Percentiles rank a stretch among this genome's conserved stretches.
Conservation (phyloP, 2,797 vertebrate species). For the Brachyrhaphis roseni region DNA sequence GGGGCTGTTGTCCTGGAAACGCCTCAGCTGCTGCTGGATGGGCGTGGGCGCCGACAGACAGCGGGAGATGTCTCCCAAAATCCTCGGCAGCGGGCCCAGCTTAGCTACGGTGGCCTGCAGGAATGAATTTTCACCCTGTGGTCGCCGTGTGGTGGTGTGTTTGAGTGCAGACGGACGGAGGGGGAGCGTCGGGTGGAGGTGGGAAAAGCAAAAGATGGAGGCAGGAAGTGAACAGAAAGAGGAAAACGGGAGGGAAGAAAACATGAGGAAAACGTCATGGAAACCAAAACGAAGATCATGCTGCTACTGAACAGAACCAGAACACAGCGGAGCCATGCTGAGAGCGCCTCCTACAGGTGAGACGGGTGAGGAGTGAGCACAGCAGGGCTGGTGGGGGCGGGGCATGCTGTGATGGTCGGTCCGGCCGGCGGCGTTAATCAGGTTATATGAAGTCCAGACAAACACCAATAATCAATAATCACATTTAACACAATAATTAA, state of each 20-base stretch:
- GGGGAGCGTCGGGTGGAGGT: conserved; percentile 87
- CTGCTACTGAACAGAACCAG: conserved; percentile 81
- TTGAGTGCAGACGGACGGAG: conserved; percentile 62
- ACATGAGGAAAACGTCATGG: conserved; percentile 88
- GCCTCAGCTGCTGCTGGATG: conserved; percentile 87
- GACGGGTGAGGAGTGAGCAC: conserved; percentile 62
- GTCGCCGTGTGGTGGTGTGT: conserved; percentile 64
- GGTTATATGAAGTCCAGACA: conserved; percentile 26
- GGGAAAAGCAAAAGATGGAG: conserved; percentile 65
- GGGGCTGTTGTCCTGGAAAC: conserved; percentile 88
- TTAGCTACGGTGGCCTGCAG: conserved; percentile 97
- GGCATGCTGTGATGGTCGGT: conserved; percentile 47
- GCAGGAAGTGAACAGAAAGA: conserved; percentile 68
- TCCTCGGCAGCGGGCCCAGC: conserved; percentile 93
- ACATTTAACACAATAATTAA: background rate
- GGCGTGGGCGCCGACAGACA: conserved; percentile 87
- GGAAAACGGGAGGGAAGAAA: conserved; percentile 79
- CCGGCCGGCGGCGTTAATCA: conserved; percentile 35
- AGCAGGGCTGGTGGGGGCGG: too few relatives aligned
- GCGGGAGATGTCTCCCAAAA: conserved; percentile 92
- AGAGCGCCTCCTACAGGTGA: conserved; percentile 22
- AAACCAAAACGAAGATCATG: conserved; percentile 82
- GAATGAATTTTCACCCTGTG: conserved; percentile 99
- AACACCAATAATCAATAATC: background rate
- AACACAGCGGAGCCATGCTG: conserved; percentile 50